Base-by-base conservation (phyloP, 1,140 invertebrate genomes). In the Tetraneura akinire region DNA sequence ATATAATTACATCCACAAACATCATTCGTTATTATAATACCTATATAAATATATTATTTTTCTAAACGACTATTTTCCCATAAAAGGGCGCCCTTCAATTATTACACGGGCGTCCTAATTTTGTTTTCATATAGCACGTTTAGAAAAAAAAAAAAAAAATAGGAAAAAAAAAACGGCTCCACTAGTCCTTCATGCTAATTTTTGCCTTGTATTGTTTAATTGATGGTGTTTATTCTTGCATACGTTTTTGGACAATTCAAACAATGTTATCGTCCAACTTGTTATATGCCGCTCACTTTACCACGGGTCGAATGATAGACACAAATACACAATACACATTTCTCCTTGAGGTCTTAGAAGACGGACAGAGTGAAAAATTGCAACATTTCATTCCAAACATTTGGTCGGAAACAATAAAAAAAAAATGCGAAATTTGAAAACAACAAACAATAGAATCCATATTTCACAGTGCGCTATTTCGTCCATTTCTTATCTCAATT, bases 31-130 rank as follows among this genome's bases (percentile, higher is more conserved):
- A n/a, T 45, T n/a, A 21, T 32, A 32, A 32, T 53, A 1, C n/a
- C n/a, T n/a, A n/a, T n/a, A n/a, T 64, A 32, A 18, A 21, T 13
- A 10, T 66, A 18, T n/a, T 14, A 8, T 45, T 66, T 66, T 66
- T 66, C 8, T 21, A 66, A 37, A 14, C 11, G 2, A 16, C n/a
- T 3, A 13, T 68, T 47, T 47, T 47, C 42, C 64, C 42, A 68
- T 47, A 68, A 45, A 68, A 68, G 64, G 64, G 64, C 18, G 66
- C 66, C 66, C 66, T 70, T 70, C 66, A 21, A 70, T 49, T 47
- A 49, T 29, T n/a, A n/a, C n/a, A n/a, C n/a, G 4, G 13, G 14
- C 11, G 66, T 49, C 18, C 66, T 49, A 70, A 47, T 68, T 70
- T 70, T 49, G 11, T n/a, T 37, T 37, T 66, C 18, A 18, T 37